Evolutionary conservation across 2,888 invertebrate genomes (phyloP), one percentile per base, ranked within the genome.

Genomic region (Tipula helvola): DNA sequence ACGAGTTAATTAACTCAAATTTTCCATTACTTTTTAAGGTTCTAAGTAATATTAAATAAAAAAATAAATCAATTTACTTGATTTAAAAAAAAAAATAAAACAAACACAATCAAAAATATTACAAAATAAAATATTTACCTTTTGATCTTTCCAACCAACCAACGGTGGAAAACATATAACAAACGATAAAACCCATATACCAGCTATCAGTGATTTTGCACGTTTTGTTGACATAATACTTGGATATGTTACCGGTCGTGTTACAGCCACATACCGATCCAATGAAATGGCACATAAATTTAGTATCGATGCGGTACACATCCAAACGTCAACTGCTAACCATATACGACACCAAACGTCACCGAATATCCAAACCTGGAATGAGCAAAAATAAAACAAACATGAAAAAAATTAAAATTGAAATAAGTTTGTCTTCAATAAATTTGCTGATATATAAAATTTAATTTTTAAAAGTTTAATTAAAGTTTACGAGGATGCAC

Each of bases 271-370:
- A 93, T 99, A 99, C 91, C 99, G 94, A 92, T 97, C 97, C 90
- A 99, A 93, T 16, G 97, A 97, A 90, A 99, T 99, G 89, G 97
- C 98, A 91, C 98, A 98, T 87, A 99, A 94, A 92, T 99, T 99
- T 89, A 99, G 93, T 89, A 99, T 99, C 89, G 98, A 98, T 0
- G 99, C 98, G 0, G 99, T 99, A 92, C 98, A 99, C 96, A 99
- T 96, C 97, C 98, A 98, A 12, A 99, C 99, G 92, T 99, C 99
- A 87, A 98, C 95, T 0, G 99, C 98, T 88, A 99, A 93, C 99
- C 99, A 99, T 88, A 98, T 95, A 88, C 97, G 96, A 92, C 99
- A 99, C 97, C 98, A 98, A 84, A 97, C 93, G 91, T 96, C 96
- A 86, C 99, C 98, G 91, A 98, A 99, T 89, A 98, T 96, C 99